Evolutionary conservation across 2,888 invertebrate genomes (phyloP), one percentile per base, ranked within the genome.

Genomic region (Protonemura montana): DNA sequence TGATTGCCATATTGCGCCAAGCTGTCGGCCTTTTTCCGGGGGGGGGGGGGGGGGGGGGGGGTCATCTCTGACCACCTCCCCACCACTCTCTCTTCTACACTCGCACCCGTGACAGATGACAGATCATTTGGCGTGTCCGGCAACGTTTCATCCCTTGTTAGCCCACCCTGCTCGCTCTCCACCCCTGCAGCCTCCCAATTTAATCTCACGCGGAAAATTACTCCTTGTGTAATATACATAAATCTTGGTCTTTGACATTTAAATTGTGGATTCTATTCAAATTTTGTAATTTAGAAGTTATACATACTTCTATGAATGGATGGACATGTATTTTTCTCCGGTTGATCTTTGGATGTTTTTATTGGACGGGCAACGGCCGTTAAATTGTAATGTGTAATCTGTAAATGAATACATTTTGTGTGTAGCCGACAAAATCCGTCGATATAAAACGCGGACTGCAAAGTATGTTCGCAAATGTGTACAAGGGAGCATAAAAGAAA

Each of bases 121-220:
- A 59, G 59, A 59, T 59, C 3, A 59, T 59, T 59, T 21, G 6
- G 16, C 59, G 16, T 59, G 59, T 59, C 59, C 59, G 59, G 59
- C 59, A 59, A 59, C 59, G 59, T 59, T 59, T 59, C 59, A 59
- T 59, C 59, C 59, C 59, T 59, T 59, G 59, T 59, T 59, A 59
- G 59, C 13, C 16, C 7, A 21, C 59, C 21, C 59, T 59, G 59
- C 16, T 10, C 59, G 1, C 59, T 13, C 16, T 3, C 59, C 59
- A 21, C 13, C 59, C 59, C 59, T 13, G 16, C 59, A 3, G 16
- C 7, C 13, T 2, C 59, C 13, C 59, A 7, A 10, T 59, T 13
- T 21, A 10, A 59, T 59, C 59, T 59, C 6, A 3, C 3, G 59
- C 13, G 59, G 13, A 21, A 59, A 59, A 59, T 59, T 10, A 59